A percentile compares a stretch with the other conserved stretches of the same genome.
These are phyloP conservation scores for Formica exsecta DNA, from an alignment of 1,140 invertebrate species.

Conservation along the genomic window DNA sequence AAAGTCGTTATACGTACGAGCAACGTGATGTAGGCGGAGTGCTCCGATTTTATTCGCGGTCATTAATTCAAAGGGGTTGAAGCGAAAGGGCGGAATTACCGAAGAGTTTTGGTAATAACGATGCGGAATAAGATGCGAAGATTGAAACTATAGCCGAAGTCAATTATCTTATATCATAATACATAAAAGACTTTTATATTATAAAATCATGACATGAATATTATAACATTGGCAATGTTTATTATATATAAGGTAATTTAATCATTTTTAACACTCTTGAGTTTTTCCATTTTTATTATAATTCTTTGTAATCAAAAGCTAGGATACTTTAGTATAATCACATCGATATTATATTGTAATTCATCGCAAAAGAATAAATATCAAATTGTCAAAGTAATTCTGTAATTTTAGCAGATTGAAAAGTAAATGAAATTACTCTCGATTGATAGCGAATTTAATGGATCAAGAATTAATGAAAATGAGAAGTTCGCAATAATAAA, in stretches of 20 bases:
- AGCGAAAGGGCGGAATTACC: constrained; percentile 31
- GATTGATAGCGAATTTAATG: background rate
- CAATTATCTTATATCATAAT: background rate
- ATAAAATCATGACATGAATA: constrained; percentile 8
- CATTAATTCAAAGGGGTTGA: constrained; percentile 55
- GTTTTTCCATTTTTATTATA: background rate
- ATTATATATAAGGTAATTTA: background rate
- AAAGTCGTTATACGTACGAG: constrained; percentile 45
- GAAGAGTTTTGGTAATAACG: constrained; percentile 27
- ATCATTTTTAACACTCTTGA: too few species aligned
- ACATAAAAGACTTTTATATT: background rate
- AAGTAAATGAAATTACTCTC: background rate
- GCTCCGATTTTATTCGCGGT: constrained; percentile 46
- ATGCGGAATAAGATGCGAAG: constrained; percentile 13
- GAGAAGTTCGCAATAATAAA: constrained; percentile 15
- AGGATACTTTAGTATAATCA: background rate
- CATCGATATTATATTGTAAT: background rate
- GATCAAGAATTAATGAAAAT: constrained; percentile 11
- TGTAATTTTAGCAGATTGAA: background rate
- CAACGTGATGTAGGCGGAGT: constrained; percentile 26
- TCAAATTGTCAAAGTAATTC: background rate
- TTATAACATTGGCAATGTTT: too few species aligned
- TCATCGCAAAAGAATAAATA: background rate
- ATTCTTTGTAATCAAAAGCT: background rate
- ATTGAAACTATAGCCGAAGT: constrained; percentile 26